These are phyloP conservation scores for Cassiopea xamachana DNA, from an alignment of 30 jellyfish, hydroid and myxozoan genomes.

Conservation along the genomic window DNA sequence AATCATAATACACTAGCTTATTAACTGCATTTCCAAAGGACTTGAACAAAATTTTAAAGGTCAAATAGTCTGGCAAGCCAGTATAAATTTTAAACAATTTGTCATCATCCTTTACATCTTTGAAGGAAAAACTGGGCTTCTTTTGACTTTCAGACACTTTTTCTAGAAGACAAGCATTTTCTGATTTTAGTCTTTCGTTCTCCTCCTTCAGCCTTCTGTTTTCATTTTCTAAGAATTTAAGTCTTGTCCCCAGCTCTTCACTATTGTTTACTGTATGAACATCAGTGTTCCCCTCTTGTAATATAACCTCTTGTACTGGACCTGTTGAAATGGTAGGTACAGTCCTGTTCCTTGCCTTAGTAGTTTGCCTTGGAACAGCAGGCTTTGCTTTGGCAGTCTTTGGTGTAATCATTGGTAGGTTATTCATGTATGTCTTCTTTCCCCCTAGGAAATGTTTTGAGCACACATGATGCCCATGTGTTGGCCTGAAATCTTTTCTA, in stretches of 20 bases:
- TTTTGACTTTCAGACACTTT: conserved; percentile 1
- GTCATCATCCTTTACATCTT: conserved; percentile 14
- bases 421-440: too few species aligned
- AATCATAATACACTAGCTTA: conserved; percentile 12
- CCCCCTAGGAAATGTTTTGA: too few species aligned
- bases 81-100: conserved; percentile 51
- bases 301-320: not conserved
- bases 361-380: too few species aligned
- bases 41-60: conserved; percentile 50
- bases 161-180: conserved; percentile 5
- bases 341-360: not conserved
- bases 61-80: conserved; percentile 41
- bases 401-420: too few species aligned
- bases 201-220: conserved; percentile 2
- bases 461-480: too few species aligned
- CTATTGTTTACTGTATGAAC: not conserved
- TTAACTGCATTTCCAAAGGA: conserved; percentile 17
- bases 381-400: too few species aligned
- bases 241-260: not conserved
- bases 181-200: conserved; percentile 18
- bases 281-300: not conserved
- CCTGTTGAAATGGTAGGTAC: not conserved
- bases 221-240: conserved; percentile 8
- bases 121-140: conserved; percentile 7
- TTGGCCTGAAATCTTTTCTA: too few species aligned